Evolutionary conservation across 2,113 vertebrate genomes (phyloP).

Genomic region (Laticauda laticaudata): DNA sequence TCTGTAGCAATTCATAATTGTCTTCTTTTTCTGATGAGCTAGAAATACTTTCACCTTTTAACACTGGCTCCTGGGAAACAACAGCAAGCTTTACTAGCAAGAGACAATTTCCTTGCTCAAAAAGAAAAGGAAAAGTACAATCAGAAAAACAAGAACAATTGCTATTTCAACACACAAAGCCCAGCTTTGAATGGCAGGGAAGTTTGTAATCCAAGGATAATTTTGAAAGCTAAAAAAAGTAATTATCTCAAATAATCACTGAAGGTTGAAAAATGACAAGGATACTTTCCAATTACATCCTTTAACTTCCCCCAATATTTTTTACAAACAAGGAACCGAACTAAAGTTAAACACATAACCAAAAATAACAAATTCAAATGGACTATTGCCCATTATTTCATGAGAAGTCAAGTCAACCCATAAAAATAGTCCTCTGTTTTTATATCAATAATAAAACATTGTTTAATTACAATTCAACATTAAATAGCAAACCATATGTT

Average conservation of each 20-base stretch:
- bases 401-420: neutral
- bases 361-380: conserved; percentile 10
- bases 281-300: conserved; percentile 7
- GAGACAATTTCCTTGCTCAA: neutral
- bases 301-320: conserved; percentile 2
- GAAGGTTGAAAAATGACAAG: conserved; percentile 1
- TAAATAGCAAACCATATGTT: conserved; percentile 5
- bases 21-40: neutral
- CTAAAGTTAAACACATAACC: neutral
- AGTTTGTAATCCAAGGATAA: neutral
- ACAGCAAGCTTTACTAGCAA: neutral
- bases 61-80: conserved; percentile 16
- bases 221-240: neutral
- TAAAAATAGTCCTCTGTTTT: conserved; percentile 24
- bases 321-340: conserved; percentile 7
- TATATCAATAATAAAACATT: conserved; percentile 14
- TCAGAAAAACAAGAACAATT: neutral
- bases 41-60: conserved; percentile 9
- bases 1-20: neutral
- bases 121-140: neutral
- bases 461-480: conserved; percentile 7
- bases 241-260: neutral
- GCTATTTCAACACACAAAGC: conserved; percentile 3
- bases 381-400: conserved; percentile 14
- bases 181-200: neutral